A percentile compares a stretch with the other conserved stretches of the same genome.
Evolutionary conservation across 2,888 invertebrate species (phyloP).

Genomic region (Leptopilina myrica): DNA sequence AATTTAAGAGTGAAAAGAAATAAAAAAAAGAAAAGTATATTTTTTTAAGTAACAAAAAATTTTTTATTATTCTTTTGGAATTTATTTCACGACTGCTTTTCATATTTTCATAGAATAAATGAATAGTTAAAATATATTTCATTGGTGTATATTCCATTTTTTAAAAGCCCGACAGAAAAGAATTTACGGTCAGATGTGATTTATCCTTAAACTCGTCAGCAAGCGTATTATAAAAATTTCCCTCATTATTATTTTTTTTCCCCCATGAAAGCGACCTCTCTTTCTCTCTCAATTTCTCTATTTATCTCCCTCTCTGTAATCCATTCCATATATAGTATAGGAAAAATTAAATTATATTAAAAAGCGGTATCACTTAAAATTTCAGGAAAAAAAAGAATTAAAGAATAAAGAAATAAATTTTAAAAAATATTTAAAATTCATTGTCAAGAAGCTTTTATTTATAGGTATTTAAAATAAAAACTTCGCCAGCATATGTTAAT

Average conservation of each 20-base stretch:
- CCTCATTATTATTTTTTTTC: background rate
- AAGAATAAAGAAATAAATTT: too few species aligned
- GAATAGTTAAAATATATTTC: conserved; percentile 10
- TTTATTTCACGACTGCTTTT: background rate
- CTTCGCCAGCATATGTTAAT: conserved; percentile 19
- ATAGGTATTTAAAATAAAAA: conserved; percentile 2
- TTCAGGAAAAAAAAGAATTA: too few species aligned
- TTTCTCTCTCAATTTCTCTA: background rate
- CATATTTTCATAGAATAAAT: background rate
- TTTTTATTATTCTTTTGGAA: background rate
- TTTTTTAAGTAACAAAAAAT: too few species aligned
- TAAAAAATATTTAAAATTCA: background rate
- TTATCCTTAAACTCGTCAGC: conserved; percentile 12
- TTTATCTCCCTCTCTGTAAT: too few species aligned
- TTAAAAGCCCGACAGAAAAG: background rate
- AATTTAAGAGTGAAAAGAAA: background rate
- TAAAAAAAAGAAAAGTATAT: background rate
- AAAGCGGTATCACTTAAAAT: too few species aligned
- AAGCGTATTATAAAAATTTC: conserved; percentile 10
- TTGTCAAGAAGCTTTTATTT: background rate
- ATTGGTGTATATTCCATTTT: conserved; percentile 22
- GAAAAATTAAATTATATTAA: too few species aligned
- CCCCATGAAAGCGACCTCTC: background rate
- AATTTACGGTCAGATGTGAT: conserved; percentile 27
- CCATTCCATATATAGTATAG: too few species aligned